phyloP scores from a whole-genome alignment of 2,888 invertebrate genomes.

The Oeneis ivallda region DNA sequence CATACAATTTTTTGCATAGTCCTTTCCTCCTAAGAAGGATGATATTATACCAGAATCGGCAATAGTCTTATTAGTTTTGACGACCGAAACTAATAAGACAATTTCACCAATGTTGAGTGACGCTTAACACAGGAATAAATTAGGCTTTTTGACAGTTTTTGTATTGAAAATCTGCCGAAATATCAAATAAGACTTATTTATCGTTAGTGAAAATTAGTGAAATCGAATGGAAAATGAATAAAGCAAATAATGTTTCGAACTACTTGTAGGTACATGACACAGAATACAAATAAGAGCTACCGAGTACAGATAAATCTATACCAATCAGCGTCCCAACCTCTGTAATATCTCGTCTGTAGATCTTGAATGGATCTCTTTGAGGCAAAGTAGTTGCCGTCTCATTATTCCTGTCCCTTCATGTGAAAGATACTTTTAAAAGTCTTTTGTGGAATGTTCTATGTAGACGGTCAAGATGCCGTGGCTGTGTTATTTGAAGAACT shows the following conservation, averaged over 20 bases:
- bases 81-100: too few relatives aligned
- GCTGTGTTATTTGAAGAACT: slow-evolving; percentile 1
- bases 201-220: too few relatives aligned
- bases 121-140: too few relatives aligned
- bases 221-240: not conserved
- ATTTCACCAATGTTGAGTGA: too few relatives aligned
- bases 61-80: too few relatives aligned
- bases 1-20: too few relatives aligned
- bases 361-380: slow-evolving; percentile 48
- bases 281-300: slow-evolving; percentile 6
- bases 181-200: too few relatives aligned
- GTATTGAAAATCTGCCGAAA: too few relatives aligned
- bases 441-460: slow-evolving; percentile 21
- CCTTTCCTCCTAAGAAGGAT: too few relatives aligned
- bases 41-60: too few relatives aligned
- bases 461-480: slow-evolving; percentile 24
- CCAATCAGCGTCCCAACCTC: slow-evolving; percentile 29
- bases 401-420: slow-evolving; percentile 69
- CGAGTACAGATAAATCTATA: slow-evolving; percentile 14
- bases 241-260: not conserved
- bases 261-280: slow-evolving; percentile 3
- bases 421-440: slow-evolving; percentile 50
- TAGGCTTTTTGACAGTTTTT: too few relatives aligned
- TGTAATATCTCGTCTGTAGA: slow-evolving; percentile 21
- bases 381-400: slow-evolving; percentile 62